These are phyloP conservation scores for Solenopsis invicta DNA, from an alignment of 1,140 invertebrate species.

Conservation along the genomic window DNA sequence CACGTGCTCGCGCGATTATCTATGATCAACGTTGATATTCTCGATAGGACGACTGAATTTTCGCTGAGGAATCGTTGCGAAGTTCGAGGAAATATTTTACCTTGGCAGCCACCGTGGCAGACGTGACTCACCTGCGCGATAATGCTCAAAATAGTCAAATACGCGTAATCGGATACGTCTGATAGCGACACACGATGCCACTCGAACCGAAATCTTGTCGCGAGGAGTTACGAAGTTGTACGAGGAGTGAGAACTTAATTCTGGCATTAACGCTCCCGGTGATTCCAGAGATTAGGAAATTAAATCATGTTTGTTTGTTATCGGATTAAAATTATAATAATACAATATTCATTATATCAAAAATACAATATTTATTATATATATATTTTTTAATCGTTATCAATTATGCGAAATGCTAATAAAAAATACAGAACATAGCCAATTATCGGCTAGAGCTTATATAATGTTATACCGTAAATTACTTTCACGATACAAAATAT, in stretches of 20 bases:
- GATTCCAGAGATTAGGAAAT: background rate
- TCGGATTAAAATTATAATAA: background rate
- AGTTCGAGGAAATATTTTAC: conserved; percentile 42
- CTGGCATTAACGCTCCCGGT: background rate
- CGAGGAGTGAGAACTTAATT: conserved; percentile 5
- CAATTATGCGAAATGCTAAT: background rate
- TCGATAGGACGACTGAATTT: conserved; percentile 44
- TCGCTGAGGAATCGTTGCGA: conserved; percentile 40
- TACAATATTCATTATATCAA: background rate
- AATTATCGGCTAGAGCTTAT: background rate
- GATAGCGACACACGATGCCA: conserved; percentile 16
- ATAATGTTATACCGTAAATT: background rate
- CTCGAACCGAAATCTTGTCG: conserved; percentile 21
- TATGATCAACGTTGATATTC: conserved; percentile 36
- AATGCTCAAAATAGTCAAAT: conserved; percentile 38
- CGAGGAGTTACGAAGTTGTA: background rate
- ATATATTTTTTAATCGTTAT: background rate
- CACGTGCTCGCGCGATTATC: conserved; percentile 58
- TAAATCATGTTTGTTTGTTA: background rate
- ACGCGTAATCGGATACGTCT: conserved; percentile 44
- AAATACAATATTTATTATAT: background rate
- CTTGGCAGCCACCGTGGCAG: conserved; percentile 29
- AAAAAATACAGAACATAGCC: background rate
- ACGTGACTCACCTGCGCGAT: conserved; percentile 57
- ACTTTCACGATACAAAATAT: background rate